Base-by-base conservation (phyloP, 2,797 vertebrate genomes). In the Botia almorhae region DNA sequence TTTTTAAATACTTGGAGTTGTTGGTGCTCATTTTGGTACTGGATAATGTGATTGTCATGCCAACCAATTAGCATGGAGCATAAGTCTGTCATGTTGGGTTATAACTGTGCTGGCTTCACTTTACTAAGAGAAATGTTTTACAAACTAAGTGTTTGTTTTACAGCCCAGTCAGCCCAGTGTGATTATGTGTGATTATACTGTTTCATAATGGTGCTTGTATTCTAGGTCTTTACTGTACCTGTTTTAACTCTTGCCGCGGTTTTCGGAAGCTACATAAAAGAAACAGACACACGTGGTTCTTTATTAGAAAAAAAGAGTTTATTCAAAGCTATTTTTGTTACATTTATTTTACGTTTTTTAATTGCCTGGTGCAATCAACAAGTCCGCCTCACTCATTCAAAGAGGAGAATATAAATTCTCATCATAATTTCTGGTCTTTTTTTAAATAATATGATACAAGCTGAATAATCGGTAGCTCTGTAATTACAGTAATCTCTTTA, bases 1-100 rank as follows among this genome's bases (percentile, higher is more conserved):
- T 89, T 99, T 99, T 83, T 99, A 81, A 92, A 75, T 60, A 7
- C 26, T 6, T 33, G 8, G 19, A 21, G 61, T 51, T 23, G 1
- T 26, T 78, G 51, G 56, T 71, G 51, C n/a, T 79, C 74, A 72
- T 80, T 50, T 69, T 77, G 93, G 91, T 92, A 91, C 93, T 93
- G 93, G 92, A 93, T 90, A 89, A 93, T 93, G 93, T 91, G 82
- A 83, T 50, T 83, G 86, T 85, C 88, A 89, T 86, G 81, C 78
- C 53, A 58, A 69, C 64, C 58, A 51, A 53, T 23, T 11, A 71
- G 64, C 69, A 8, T 53, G 0, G 39, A 50, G 53, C 55, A 23
- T 26, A 50, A 36, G 61, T 53, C 51, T 53, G 51, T n/a, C 51
- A 17, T 53, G 58, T 4, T 70, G n/a, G 74, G 13, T 39, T 39